Percentiles rank a stretch among this genome's conserved stretches.
phyloP scores from a whole-genome alignment of 2,797 vertebrate genomes.

The Takifugu ocellatus region DNA sequence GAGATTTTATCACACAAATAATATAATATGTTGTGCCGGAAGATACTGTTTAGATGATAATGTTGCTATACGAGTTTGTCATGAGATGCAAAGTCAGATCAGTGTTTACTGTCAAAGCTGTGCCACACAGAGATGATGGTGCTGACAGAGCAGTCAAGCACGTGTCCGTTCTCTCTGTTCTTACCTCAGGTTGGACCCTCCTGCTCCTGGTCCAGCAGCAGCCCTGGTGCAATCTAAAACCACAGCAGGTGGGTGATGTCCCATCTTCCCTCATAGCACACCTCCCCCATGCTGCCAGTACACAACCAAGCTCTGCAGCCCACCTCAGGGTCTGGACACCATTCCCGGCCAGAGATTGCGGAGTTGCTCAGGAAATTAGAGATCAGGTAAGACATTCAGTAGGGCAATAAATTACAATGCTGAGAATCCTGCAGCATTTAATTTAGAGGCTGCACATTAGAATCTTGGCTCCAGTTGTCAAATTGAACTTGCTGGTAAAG shows the following conservation, averaged over 20 bases:
- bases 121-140: too few relatives aligned
- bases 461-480: slow-evolving; percentile 5
- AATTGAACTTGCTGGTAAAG: slow-evolving; percentile 3
- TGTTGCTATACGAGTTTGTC: too few relatives aligned
- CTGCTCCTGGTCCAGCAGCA: slow-evolving; percentile 74
- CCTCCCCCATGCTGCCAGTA: slow-evolving; percentile 63
- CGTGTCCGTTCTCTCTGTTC: slow-evolving; percentile 9
- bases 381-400: not conserved
- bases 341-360: slow-evolving; percentile 13
- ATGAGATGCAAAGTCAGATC: too few relatives aligned
- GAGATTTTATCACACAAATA: too few relatives aligned
- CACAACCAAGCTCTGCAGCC: slow-evolving; percentile 26
- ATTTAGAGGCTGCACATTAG: slow-evolving; percentile 1
- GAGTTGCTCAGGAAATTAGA: slow-evolving; percentile 11
- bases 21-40: too few relatives aligned
- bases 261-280: slow-evolving; percentile 71
- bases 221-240: slow-evolving; percentile 65
- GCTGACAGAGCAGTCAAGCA: too few relatives aligned
- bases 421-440: slow-evolving; percentile 7
- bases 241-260: slow-evolving; percentile 69
- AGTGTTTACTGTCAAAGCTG: too few relatives aligned
- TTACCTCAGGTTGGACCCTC: slow-evolving; percentile 77
- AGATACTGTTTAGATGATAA: too few relatives aligned
- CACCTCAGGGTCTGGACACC: slow-evolving; percentile 35
- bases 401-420: slow-evolving; percentile 6